Evolutionary conservation across 2,797 vertebrate genomes (phyloP).

Genomic region (Mus caroli): DNA sequence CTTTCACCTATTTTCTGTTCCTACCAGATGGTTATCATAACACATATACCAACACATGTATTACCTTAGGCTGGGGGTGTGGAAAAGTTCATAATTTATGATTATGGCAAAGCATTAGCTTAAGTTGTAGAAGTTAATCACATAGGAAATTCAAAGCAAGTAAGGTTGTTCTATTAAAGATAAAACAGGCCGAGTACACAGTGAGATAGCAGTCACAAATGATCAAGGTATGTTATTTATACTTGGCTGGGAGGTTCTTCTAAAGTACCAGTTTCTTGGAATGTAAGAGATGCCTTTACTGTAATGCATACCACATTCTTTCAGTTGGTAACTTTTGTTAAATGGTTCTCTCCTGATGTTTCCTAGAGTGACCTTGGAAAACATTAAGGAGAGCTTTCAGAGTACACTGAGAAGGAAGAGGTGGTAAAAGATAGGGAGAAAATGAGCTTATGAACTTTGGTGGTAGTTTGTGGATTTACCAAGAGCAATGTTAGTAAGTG

Average conservation of each 20-base stretch:
- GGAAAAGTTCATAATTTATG: neutral
- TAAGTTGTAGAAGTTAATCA: neutral
- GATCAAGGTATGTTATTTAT: neutral
- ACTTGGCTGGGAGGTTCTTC: neutral
- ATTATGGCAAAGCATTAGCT: neutral
- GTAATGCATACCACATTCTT: neutral
- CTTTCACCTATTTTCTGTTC: neutral
- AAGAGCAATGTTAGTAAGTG: neutral
- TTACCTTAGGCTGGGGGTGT: neutral
- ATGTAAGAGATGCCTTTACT: neutral
- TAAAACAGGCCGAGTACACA: neutral
- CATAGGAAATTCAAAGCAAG: neutral
- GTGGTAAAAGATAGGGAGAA: constrained; percentile 1
- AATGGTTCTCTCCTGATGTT: neutral
- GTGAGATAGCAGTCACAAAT: neutral
- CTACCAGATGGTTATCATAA: neutral
- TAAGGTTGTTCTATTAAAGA: neutral
- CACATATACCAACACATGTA: neutral
- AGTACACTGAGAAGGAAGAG: neutral
- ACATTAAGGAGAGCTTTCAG: neutral
- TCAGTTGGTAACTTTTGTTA: neutral
- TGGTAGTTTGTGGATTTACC: neutral
- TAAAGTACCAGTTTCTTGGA: neutral
- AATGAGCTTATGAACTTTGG: constrained; percentile 17
- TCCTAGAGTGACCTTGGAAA: neutral